Base-by-base conservation (phyloP, 2,888 invertebrate species). In the Boloria selene region DNA sequence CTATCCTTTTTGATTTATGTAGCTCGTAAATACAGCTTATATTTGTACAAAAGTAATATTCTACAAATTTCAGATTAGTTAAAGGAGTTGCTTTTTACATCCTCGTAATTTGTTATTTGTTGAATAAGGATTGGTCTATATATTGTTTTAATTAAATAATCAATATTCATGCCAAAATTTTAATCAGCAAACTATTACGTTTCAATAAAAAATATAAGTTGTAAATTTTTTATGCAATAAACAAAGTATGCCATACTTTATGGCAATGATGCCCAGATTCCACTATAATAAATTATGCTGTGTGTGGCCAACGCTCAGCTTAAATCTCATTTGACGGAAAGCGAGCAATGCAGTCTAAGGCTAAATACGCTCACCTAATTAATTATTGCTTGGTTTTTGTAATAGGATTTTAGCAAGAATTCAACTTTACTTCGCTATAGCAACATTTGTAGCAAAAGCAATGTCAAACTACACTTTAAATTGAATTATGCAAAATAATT, bases 321-420 rank as follows among this genome's bases (percentile, higher is more conserved):
- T 47, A 54, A 62, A 54, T 54, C 45, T 54, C 47, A 54, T 62
- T 22, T 62, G 31, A 54, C 47, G 47, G 61, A 18, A 54, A 62
- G 47, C 54, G 54, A 47, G 61, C 61, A 54, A 54, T 47, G 61
- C 45, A 54, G 47, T 47, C 53, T 54, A 45, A 54, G 45, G 53
- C 47, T 53, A 62, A 54, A 51, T 54, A 47, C 47, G 44, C 47
- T 54, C 47, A 47, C 47, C 45, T 54, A 61, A 61, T 53, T 47
- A 53, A 53, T 61, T 56, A 56, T 45, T 56, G 22, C 22, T n/a
- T 13, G 56, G 45, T 56, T 56, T 56, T 56, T 56, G 56, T 22
- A 56, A n/a, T 10, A 26, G 45, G 45, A 22, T 56, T 56, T 56
- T 56, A 45, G 31, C 22, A 22, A n/a, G 56, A 45, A 45, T 56